Base-by-base conservation (phyloP, 1,140 invertebrate genomes). In the Heliothis virescens region DNA sequence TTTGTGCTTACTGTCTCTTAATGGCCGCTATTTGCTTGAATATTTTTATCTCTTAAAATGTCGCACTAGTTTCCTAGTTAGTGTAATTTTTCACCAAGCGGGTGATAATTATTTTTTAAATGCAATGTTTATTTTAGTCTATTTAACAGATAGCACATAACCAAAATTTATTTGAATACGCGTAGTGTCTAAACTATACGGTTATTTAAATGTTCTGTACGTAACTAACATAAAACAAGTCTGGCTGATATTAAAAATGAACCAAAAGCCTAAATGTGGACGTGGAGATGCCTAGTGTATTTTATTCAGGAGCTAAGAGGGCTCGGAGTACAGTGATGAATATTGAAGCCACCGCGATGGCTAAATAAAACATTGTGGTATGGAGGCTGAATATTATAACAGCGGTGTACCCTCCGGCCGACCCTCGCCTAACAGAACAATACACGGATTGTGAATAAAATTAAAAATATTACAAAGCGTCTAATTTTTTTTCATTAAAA, bases 301-400 rank as follows among this genome's bases (percentile, higher is more conserved):
- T 79, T 82, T 83, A 80, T 82, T 85, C 65, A 82, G 65, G 55
- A 81, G 67, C 53, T 67, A 82, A 82, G 75, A 81, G 73, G 55
- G 62, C 62, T 52, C 55, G 15, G 80, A 84, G 63, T 59, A 73
- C 82, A 79, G 78, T 82, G 75, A 80, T 85, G 82, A 83, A 82
- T 86, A 83, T 85, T 83, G 79, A 83, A 85, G 52, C 67, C 52
- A 50, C 50, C 79, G 82, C 79, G 79, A 79, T 67, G 76, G 79
- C 79, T 83, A 81, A 86, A 86, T 83, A 85, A 86, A 86, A 85
- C 85, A 85, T 83, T 83, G 81, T 84, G 81, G 72, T 73, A 65
- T 67, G 71, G 55, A 72, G 59, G 76, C 67, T 81, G 83, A 84
- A 84, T 83, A 84, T 82, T 84, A 81, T 65, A 86, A 80, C 65